Conservation (phyloP, 2,113 vertebrate genomes). For the Brachirus orientalis region DNA sequence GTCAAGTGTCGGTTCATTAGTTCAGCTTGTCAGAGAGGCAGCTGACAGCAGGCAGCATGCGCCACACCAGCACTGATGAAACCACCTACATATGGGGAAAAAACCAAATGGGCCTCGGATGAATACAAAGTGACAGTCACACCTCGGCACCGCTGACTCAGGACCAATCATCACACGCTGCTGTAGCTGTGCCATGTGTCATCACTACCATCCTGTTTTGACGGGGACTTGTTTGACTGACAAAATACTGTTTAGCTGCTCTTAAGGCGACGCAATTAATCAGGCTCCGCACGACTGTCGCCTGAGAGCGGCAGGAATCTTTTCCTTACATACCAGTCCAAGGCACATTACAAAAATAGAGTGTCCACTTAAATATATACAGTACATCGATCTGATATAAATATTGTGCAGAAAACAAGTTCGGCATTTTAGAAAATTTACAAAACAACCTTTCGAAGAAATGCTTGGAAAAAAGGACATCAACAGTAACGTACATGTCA, state of each 20-base stretch:
- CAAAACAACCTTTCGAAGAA: conserved; percentile 34
- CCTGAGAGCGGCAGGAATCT: background rate
- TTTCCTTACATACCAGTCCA: conserved; percentile 24
- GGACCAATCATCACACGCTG: conserved; percentile 19
- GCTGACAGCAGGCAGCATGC: conserved; percentile 39
- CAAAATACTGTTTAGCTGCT: conserved; percentile 16
- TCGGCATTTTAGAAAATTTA: conserved; percentile 20
- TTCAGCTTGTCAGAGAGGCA: conserved; percentile 35
- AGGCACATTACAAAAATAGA: conserved; percentile 70
- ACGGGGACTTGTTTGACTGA: conserved; percentile 24
- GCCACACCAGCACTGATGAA: conserved; percentile 5
- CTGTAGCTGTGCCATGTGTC: conserved; percentile 6
- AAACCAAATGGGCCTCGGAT: conserved; percentile 26
- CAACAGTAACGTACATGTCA: conserved; percentile 6
- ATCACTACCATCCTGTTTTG: conserved; percentile 22
- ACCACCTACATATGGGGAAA: conserved; percentile 19
- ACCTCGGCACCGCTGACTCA: conserved; percentile 16
- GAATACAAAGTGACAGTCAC: conserved; percentile 52
- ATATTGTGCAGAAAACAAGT: conserved; percentile 55
- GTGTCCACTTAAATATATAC: conserved; percentile 50
- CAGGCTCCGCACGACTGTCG: conserved; percentile 5
- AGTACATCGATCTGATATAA: conserved; percentile 53
- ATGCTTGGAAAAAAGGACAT: conserved; percentile 29
- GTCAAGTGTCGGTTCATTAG: conserved; percentile 59
- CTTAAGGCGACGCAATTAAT: conserved; percentile 18